These are phyloP conservation scores for Laticauda colubrina DNA, from an alignment of 2,113 vertebrate genomes.

Conservation along the genomic window DNA sequence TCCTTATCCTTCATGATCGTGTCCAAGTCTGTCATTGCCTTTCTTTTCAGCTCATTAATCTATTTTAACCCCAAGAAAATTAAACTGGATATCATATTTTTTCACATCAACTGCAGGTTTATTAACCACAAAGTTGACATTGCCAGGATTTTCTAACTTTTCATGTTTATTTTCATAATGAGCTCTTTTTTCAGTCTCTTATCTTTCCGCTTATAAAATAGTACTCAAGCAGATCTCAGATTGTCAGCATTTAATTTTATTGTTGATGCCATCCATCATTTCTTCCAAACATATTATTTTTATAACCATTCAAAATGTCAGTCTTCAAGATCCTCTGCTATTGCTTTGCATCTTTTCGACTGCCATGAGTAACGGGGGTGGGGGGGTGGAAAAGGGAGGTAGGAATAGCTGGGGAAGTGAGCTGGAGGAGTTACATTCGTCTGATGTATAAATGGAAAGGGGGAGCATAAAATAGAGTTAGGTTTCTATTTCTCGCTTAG, in stretches of 20 bases:
- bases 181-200: not conserved
- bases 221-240: not conserved
- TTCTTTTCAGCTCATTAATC: not conserved
- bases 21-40: not conserved
- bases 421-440: no score
- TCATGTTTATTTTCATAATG: not conserved
- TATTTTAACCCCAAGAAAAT: not conserved
- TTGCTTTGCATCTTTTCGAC: no score
- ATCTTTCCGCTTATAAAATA: not conserved
- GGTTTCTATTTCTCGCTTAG: no score
- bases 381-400: no score
- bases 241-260: not conserved
- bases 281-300: not conserved
- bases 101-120: not conserved
- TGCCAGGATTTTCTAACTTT: not conserved
- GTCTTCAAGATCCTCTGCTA: no score
- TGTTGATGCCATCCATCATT: not conserved
- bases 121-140: not conserved
- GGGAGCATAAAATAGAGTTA: no score
- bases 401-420: no score
- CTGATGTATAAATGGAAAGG: no score
- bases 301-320: not conserved
- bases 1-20: not conserved
- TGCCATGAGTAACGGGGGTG: no score
- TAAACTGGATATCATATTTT: not conserved